Base-by-base conservation (phyloP, 2,888 invertebrate genomes). In the Drosophila multiciliata region DNA sequence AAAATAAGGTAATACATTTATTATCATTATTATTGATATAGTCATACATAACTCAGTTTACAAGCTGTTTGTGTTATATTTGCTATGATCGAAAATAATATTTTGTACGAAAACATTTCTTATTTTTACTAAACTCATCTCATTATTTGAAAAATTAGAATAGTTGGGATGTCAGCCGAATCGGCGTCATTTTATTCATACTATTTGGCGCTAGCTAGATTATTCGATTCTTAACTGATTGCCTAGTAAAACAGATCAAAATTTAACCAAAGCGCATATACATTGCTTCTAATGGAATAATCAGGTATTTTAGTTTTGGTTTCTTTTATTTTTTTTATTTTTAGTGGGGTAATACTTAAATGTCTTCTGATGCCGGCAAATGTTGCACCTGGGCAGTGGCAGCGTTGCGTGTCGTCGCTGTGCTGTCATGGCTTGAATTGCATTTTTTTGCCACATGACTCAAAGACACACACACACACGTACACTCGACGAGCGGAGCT, bases 371-470 rank as follows among this genome's bases (percentile, higher is more conserved):
- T 5, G 29, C 35, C 17, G 23, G 33, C 29, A n/a, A 23, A 50
- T 20, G 29, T 26, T 20, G 48, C 77, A 78, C 70, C 77, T 78
- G 78, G 66, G 45, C 70, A 40, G 58, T 53, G 29, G 20, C 57
- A 73, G 32, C 52, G 40, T 82, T 82, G 82, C 82, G 72, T 82
- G 81, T 66, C 48, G 65, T 54, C 59, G 50, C 59, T 68, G 53
- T 17, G 70, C 78, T 82, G 86, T 83, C 84, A 76, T 66, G 58
- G 65, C 68, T 80, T 66, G 49, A 76, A 77, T 82, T 81, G 82
- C 74, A 82, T 71, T 73, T 68, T 29, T 66, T 74, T 79, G 79
- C 78, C 69, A 73, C 73, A 73, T 52, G 36, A 35, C 53, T 23
- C 15, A 53, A 15, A 26, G 36, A 54, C 36, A 48, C 15, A 12